phyloP scores from a whole-genome alignment of 2,797 vertebrate genomes.

The Pyrrhura leucotis region DNA sequence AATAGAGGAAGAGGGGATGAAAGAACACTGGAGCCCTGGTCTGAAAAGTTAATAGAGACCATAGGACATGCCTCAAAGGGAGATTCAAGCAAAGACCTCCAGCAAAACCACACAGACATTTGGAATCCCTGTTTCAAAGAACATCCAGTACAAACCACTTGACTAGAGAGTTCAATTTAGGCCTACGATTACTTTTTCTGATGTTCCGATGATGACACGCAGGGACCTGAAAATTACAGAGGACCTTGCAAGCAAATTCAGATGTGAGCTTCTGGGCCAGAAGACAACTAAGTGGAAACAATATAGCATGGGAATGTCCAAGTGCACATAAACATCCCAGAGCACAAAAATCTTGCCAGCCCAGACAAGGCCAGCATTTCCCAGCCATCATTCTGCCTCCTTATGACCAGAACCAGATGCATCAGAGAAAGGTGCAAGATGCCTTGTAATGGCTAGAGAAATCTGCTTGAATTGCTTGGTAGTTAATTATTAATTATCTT shows the following conservation, averaged over 20 bases:
- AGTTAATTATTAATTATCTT: neutral
- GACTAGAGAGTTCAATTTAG: neutral
- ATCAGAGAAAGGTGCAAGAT: slow-evolving; percentile 62
- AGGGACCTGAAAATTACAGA: neutral
- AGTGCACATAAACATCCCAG: neutral
- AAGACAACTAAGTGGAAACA: neutral
- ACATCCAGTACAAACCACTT: neutral
- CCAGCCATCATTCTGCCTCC: neutral
- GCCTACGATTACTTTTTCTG: neutral
- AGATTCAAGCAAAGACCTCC: neutral
- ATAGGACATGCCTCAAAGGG: neutral
- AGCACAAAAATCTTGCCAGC: neutral
- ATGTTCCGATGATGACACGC: neutral
- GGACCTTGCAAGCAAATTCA: slow-evolving; percentile 2
- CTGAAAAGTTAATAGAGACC: neutral
- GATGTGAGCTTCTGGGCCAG: neutral
- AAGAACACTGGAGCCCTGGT: neutral
- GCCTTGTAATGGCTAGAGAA: neutral
- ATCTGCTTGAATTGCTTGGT: neutral
- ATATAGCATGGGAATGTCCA: neutral
- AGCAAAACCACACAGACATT: neutral
- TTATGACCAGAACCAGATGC: slow-evolving; percentile 18
- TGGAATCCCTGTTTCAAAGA: neutral
- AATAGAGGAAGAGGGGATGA: neutral
- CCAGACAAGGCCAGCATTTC: neutral